phyloP scores from a whole-genome alignment of 2,888 invertebrate genomes.

The Argynnis bischoffii region DNA sequence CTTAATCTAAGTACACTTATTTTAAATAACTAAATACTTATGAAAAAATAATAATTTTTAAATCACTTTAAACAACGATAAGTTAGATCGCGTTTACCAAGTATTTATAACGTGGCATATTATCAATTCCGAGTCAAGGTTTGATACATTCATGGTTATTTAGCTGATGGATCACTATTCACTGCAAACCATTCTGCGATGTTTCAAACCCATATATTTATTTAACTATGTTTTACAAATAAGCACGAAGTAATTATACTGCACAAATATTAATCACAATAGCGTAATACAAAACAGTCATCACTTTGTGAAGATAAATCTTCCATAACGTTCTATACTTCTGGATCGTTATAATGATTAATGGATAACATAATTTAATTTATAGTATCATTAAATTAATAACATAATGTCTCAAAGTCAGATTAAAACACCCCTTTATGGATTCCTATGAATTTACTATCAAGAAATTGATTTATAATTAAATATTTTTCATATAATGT shows the following conservation, averaged over 20 bases:
- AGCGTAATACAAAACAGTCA: constrained; percentile 11
- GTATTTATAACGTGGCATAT: constrained; percentile 5
- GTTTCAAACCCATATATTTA: not conserved
- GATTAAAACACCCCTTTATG: constrained; percentile 20
- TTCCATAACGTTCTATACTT: constrained; percentile 2
- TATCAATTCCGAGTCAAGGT: constrained; percentile 25
- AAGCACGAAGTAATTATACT: not conserved
- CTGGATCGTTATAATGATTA: constrained; percentile 24
- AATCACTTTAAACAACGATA: not conserved
- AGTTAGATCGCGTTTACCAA: not conserved
- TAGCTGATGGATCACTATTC: constrained; percentile 25
- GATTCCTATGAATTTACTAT: constrained; percentile 5
- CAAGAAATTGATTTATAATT: not conserved
- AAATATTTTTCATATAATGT: too few species aligned
- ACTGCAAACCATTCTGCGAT: constrained; percentile 9
- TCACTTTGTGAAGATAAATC: constrained; percentile 5
- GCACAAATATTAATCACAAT: constrained; percentile 16
- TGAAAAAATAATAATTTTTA: not conserved
- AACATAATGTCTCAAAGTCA: constrained; percentile 11
- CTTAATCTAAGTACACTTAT: too few species aligned
- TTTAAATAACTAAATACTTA: too few species aligned
- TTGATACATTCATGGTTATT: constrained; percentile 21
- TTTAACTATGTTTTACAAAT: constrained; percentile 6
- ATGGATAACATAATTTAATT: constrained; percentile 24
- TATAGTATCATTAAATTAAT: constrained; percentile 24